These are phyloP conservation scores for Pristionchus exspectatus DNA, from an alignment of 2,888 invertebrate genomes.

Conservation along the genomic window DNA sequence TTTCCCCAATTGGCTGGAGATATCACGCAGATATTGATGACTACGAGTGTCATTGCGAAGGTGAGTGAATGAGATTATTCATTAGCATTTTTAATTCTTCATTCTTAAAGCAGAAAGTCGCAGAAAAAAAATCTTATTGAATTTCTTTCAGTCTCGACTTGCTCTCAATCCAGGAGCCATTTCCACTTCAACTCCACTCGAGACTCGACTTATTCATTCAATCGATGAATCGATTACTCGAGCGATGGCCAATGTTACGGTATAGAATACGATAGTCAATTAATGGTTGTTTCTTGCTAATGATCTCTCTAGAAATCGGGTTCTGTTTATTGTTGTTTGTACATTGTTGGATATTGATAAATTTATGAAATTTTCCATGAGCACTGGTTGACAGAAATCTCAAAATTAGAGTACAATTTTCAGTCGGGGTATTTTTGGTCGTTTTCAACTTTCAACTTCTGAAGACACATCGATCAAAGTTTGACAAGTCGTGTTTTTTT, in stretches of 20 bases:
- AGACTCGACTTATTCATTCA: background rate
- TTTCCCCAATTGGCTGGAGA: constrained; percentile 49
- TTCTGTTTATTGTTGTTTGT: background rate
- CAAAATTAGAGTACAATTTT: background rate
- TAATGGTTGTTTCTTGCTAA: background rate
- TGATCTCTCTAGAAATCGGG: constrained; percentile 7
- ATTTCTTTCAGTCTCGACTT: constrained; percentile 31
- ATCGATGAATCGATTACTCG: constrained; percentile 25
- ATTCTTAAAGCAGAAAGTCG: background rate
- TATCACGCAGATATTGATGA: constrained; percentile 22
- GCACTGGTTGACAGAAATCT: too few species aligned
- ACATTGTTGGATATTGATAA: background rate
- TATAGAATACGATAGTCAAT: constrained; percentile 4
- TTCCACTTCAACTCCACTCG: background rate
- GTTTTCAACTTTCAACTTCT: background rate
- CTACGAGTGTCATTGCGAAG: constrained; percentile 38
- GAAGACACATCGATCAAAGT: background rate
- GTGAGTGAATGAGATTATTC: background rate
- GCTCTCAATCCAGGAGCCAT: constrained; percentile 15
- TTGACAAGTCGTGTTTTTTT: background rate
- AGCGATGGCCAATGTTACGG: background rate
- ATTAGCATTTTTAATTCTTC: background rate
- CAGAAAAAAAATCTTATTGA: too few species aligned
- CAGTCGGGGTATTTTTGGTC: background rate
- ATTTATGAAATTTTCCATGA: background rate